phyloP scores from a whole-genome alignment of 2,113 vertebrate species.

The Chinchilla lanigera region DNA sequence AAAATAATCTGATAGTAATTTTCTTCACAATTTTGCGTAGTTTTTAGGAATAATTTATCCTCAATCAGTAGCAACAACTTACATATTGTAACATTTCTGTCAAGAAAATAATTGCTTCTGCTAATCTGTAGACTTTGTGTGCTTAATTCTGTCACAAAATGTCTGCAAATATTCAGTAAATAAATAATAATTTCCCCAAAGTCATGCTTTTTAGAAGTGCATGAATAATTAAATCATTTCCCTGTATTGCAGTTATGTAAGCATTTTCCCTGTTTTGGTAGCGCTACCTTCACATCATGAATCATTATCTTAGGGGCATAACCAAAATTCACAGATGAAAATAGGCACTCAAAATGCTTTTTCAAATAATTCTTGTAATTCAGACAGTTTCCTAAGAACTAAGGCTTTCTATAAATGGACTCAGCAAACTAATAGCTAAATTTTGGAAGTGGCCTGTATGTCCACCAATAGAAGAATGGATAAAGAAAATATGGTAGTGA shows the following conservation, averaged over 20 bases:
- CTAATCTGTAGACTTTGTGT: not conserved
- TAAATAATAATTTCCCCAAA: constrained; percentile 54
- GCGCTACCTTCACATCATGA: not conserved
- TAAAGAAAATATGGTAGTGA: not conserved
- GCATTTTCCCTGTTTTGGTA: not conserved
- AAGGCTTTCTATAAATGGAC: constrained; percentile 16
- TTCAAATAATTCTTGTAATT: constrained; percentile 52
- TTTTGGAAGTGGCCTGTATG: not conserved
- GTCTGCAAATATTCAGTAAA: constrained; percentile 50
- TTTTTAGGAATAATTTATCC: constrained; percentile 38
- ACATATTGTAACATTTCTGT: not conserved
- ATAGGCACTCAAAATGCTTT: not conserved
- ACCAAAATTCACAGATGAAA: constrained; percentile 46
- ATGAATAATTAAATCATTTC: not conserved
- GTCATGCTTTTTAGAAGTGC: constrained; percentile 26
- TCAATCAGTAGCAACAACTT: constrained; percentile 19
- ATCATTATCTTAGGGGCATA: not conserved
- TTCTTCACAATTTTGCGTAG: constrained; percentile 47
- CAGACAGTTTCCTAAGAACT: constrained; percentile 56
- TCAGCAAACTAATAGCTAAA: not conserved
- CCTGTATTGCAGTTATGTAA: not conserved
- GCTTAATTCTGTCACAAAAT: constrained; percentile 47
- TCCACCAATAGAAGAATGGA: not conserved
- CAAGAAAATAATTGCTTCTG: constrained; percentile 41
- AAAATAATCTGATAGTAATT: constrained; percentile 29